Conservation (phyloP, 1,140 invertebrate genomes). For the Drosophila elegans region DNA sequence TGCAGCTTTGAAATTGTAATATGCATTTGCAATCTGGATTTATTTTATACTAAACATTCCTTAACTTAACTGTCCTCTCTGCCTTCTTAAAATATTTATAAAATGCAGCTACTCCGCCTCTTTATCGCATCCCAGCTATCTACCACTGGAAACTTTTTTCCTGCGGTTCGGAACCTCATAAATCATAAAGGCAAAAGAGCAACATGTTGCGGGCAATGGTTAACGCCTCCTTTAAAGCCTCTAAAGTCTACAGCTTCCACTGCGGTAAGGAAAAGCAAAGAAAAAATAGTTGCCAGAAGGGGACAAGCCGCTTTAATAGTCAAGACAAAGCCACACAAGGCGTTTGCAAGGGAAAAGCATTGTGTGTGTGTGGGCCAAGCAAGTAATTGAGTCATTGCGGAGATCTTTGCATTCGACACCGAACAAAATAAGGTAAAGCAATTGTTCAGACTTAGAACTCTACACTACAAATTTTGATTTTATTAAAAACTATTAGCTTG, state of each 20-base stretch:
- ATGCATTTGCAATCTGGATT: not conserved
- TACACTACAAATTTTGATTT: too few relatives aligned
- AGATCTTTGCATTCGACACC: slow-evolving; percentile 10
- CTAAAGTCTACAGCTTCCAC: slow-evolving; percentile 25
- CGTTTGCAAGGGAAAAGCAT: slow-evolving; percentile 7
- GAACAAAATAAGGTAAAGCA: not conserved
- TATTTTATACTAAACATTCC: not conserved
- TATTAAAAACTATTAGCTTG: too few relatives aligned
- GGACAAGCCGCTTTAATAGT: slow-evolving; percentile 53
- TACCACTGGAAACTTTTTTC: slow-evolving; percentile 26
- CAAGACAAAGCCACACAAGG: slow-evolving; percentile 57
- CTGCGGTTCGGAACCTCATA: slow-evolving; percentile 44
- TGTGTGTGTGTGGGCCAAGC: slow-evolving; percentile 25
- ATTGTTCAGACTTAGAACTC: not conserved
- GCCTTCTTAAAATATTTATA: slow-evolving; percentile 8
- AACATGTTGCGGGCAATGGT: slow-evolving; percentile 62
- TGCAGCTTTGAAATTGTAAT: not conserved
- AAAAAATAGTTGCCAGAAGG: slow-evolving; percentile 50
- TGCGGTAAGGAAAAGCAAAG: slow-evolving; percentile 26
- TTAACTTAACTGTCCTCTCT: not conserved
- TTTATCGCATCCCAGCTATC: slow-evolving; percentile 38
- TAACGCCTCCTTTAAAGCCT: slow-evolving; percentile 55
- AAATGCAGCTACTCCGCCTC: slow-evolving; percentile 31
- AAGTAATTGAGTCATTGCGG: slow-evolving; percentile 57
- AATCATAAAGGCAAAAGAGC: slow-evolving; percentile 57